phyloP scores from a whole-genome alignment of 2,113 vertebrate genomes.

The Pollimyrus isidori region DNA sequence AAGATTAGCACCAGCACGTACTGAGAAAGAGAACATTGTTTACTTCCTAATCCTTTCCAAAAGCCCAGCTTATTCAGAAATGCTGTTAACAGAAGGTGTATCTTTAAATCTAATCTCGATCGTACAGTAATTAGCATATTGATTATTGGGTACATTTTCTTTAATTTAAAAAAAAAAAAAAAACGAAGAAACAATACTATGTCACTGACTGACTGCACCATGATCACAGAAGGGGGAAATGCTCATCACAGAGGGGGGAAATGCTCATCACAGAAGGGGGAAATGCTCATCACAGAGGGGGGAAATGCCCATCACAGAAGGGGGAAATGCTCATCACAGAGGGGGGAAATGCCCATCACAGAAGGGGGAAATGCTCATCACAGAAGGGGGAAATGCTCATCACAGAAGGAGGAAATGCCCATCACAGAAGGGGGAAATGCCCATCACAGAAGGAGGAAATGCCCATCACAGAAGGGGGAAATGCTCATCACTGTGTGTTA shows the following conservation, averaged over 20 bases:
- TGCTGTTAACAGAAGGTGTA: background rate
- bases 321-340: background rate
- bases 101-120: background rate
- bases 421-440: too few relatives aligned
- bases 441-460: too few relatives aligned
- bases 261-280: too few relatives aligned
- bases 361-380: too few relatives aligned
- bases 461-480: background rate
- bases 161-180: background rate
- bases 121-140: background rate
- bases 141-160: background rate
- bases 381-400: background rate
- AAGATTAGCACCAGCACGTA: background rate
- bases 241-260: too few relatives aligned
- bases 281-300: too few relatives aligned
- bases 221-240: background rate
- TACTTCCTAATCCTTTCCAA: background rate
- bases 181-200: background rate
- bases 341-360: too few relatives aligned
- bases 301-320: background rate
- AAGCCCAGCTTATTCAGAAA: background rate
- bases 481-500: background rate
- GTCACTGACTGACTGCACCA: background rate
- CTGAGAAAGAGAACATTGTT: background rate
- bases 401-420: too few relatives aligned